phyloP scores from a whole-genome alignment of 2,888 invertebrate species.

The Alloplasta piceator region DNA sequence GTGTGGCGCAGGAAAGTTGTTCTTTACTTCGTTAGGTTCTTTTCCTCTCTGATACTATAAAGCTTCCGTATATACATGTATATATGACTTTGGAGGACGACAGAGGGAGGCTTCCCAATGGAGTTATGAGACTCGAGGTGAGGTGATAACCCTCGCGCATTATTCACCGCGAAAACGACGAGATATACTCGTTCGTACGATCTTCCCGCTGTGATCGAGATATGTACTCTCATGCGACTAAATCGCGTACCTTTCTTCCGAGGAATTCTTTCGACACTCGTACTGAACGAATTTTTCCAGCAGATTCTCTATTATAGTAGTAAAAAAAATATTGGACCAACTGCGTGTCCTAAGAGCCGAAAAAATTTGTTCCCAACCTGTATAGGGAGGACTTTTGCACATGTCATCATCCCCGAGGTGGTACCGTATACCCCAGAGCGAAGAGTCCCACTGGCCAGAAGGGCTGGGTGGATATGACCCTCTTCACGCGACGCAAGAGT shows the following conservation, averaged over 20 bases:
- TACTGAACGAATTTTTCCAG: neutral
- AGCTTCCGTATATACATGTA: conserved; percentile 16
- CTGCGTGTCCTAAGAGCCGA: neutral
- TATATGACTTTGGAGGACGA: conserved; percentile 14
- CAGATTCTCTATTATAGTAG: neutral
- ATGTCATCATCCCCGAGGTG: conserved; percentile 41
- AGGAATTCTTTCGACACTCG: neutral
- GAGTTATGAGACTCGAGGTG: conserved; percentile 81
- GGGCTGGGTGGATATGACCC: conserved; percentile 53
- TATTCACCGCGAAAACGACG: conserved; percentile 75
- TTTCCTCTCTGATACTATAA: conserved; percentile 55
- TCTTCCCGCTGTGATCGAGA: conserved; percentile 44
- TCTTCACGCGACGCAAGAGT: conserved; percentile 44
- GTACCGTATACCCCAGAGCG: conserved; percentile 10
- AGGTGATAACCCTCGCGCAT: conserved; percentile 81
- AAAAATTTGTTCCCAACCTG: neutral
- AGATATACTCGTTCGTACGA: conserved; percentile 53
- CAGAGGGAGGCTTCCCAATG: conserved; percentile 70
- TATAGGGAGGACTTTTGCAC: neutral
- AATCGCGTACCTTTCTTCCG: conserved; percentile 5
- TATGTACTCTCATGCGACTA: conserved; percentile 14
- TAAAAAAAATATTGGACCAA: neutral
- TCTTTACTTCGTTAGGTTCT: conserved; percentile 80
- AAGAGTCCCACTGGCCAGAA: conserved; percentile 37
- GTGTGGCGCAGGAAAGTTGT: conserved; percentile 76